Base-by-base conservation (phyloP, 2,888 invertebrate genomes). In the Oxytorus armatus region DNA sequence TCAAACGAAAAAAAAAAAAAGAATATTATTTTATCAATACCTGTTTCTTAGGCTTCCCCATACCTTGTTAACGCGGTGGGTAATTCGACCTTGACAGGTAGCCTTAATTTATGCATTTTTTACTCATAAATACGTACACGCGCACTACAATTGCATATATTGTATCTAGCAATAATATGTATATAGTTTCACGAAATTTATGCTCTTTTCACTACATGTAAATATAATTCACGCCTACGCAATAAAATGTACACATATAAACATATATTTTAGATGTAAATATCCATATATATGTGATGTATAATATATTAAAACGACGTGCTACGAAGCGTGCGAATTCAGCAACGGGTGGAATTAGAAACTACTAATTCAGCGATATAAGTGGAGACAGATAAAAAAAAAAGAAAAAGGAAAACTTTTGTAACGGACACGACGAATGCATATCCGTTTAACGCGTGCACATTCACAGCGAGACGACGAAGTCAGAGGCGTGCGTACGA, bases 61-160 rank as follows among this genome's bases (percentile, higher is more conserved):
- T 91, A 90, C 90, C 90, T 91, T 89, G 90, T 89, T 86, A 90
- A 85, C 84, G 85, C 87, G 84, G 88, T 87, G 84, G 90, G 90
- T 82, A 91, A 89, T 86, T 90, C 90, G 82, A 90, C 89, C 89
- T 90, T 90, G 88, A 90, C 89, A 86, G 90, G 88, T 82, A 90
- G 86, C 84, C 90, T 89, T 85, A 90, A 87, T 86, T 90, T 91
- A 86, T 90, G 89, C 90, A 90, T 91, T 87, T 88, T 89, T 86
- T 57, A 84, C 65, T 53, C 72, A 78, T 73, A 65, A 47, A 42
- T 42, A 68, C 51, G 55, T 51, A 18, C 82, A 84, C 83, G 79
- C 84, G 77, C 84, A 87, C 85, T 85, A 81, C 75, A 14, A 29
- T 4, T 59, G 33, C 44, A 36, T 49, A 44, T 66, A 2, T 49